Percentiles rank a stretch among this genome's conserved stretches.
Evolutionary conservation across 1,140 invertebrate species (phyloP).

Genomic region (Cotesia chilonis): DNA sequence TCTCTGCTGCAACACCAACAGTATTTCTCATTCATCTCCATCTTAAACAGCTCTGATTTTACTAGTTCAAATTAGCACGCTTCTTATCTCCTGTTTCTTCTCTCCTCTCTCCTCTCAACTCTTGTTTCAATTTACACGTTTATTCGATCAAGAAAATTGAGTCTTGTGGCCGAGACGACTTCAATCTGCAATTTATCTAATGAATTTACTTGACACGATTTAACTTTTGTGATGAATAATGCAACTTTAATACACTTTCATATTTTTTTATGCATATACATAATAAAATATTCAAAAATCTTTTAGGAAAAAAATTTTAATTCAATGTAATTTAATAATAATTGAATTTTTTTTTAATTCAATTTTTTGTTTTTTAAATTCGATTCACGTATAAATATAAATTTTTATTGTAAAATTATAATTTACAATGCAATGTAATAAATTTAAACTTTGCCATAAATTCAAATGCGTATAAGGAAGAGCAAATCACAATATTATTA

Average conservation of each 20-base stretch:
- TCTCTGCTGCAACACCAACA: slow-evolving; percentile 24
- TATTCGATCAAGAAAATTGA: slow-evolving; percentile 38
- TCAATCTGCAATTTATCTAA: slow-evolving; percentile 3
- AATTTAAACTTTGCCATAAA: too few species aligned
- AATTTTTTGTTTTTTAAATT: too few species aligned
- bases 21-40: background rate
- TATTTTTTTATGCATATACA: slow-evolving; percentile 1
- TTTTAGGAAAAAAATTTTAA: too few species aligned
- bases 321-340: too few species aligned
- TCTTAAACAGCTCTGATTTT: background rate
- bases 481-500: too few species aligned
- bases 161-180: slow-evolving; percentile 7
- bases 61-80: background rate
- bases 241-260: background rate
- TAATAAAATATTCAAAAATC: background rate
- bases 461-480: too few species aligned
- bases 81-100: background rate
- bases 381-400: too few species aligned
- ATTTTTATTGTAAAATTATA: too few species aligned
- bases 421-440: too few species aligned
- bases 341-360: too few species aligned
- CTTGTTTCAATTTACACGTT: slow-evolving; percentile 32
- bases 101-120: slow-evolving; percentile 13
- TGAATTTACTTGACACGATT: slow-evolving; percentile 22
- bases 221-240: slow-evolving; percentile 27